Conservation (phyloP, 2,113 vertebrate genomes). For the Sakesphorus luctuosus region DNA sequence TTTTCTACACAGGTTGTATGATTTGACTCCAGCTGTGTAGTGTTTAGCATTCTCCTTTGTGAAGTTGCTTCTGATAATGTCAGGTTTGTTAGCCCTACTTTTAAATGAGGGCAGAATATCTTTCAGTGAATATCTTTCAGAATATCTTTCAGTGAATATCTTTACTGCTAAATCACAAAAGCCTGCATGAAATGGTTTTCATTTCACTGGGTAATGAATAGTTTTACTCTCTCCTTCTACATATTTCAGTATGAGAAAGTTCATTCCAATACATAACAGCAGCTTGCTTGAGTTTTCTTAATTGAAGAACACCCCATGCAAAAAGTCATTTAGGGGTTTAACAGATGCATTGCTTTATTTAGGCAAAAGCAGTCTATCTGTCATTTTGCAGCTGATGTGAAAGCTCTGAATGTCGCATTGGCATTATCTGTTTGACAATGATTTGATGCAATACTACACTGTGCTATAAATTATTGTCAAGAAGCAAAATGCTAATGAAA, state of each 20-base stretch:
- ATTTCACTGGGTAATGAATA: not conserved
- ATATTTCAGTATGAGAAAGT: not conserved
- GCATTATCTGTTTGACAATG: conserved; percentile 71
- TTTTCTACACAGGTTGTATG: not conserved
- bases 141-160: conserved; percentile 18
- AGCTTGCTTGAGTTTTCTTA: not conserved
- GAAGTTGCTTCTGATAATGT: not conserved
- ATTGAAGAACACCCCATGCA: conserved; percentile 7
- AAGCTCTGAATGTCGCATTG: conserved; percentile 42
- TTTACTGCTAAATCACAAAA: not conserved
- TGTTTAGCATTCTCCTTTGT: not conserved
- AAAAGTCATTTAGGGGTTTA: conserved; percentile 28
- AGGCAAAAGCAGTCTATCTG: conserved; percentile 45
- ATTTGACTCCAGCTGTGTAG: not conserved
- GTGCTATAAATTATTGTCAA: conserved; percentile 74
- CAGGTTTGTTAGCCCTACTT: not conserved
- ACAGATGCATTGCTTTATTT: conserved; percentile 58
- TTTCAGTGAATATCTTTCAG: conserved; percentile 28
- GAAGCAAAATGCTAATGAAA: conserved; percentile 76
- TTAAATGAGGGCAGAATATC: not conserved
- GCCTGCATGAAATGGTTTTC: not conserved
- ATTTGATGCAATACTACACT: conserved; percentile 26
- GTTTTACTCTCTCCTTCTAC: not conserved
- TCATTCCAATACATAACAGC: not conserved
- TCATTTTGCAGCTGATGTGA: conserved; percentile 61